Percentiles rank a stretch among this genome's conserved stretches.
Conservation (phyloP, 2,888 invertebrate genomes). For the Pristionchus entomophagus region DNA sequence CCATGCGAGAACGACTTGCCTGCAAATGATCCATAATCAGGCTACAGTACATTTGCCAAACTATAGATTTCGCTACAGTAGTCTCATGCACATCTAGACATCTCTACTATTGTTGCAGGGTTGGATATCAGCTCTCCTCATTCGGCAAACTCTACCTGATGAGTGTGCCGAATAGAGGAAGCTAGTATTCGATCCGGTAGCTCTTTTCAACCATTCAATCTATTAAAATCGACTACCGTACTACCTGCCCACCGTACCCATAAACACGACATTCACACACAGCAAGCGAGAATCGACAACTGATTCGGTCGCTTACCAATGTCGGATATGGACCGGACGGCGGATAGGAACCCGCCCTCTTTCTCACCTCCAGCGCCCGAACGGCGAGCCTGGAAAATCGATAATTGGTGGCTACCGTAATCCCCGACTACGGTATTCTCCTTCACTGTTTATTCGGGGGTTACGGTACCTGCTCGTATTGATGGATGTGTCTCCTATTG, state of each 20-base stretch:
- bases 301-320: constrained; percentile 83
- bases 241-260: constrained; percentile 24
- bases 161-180: no score
- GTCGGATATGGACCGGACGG: constrained; percentile 94
- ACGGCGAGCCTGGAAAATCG: constrained; percentile 39
- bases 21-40: constrained; percentile 8
- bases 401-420: no score
- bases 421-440: not conserved
- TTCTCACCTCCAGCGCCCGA: constrained; percentile 41
- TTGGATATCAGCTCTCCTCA: no score
- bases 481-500: constrained; percentile 91
- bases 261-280: not conserved
- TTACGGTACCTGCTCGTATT: constrained; percentile 83
- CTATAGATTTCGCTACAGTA: no score
- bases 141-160: no score
- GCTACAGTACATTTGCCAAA: no score
- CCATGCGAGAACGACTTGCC: constrained; percentile 88
- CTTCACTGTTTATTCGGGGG: not conserved
- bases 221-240: not conserved
- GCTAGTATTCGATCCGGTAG: no score
- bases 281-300: constrained; percentile 11
- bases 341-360: constrained; percentile 86
- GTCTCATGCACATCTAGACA: no score
- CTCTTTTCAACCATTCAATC: no score
- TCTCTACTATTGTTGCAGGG: no score